phyloP scores from a whole-genome alignment of 2,888 invertebrate genomes.

The Phortica magna region DNA sequence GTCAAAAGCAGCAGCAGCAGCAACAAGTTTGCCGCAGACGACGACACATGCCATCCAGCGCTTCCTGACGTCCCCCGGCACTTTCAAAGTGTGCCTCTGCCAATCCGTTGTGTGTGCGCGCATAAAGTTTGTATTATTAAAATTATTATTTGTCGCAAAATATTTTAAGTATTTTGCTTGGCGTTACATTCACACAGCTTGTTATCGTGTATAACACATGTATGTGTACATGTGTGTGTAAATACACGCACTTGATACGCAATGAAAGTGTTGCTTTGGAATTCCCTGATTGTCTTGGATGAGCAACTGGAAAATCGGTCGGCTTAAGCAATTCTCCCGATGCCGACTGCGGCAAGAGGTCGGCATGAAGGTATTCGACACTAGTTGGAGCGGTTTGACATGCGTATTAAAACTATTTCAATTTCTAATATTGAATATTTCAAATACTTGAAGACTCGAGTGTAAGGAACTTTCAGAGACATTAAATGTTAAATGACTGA shows the following conservation, averaged over 20 bases:
- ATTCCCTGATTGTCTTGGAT: not conserved
- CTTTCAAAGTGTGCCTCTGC: not conserved
- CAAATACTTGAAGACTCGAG: not conserved
- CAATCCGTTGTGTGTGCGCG: not conserved
- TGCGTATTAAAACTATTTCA: too few species aligned
- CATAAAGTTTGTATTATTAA: conserved; percentile 57
- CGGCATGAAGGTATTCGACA: not conserved
- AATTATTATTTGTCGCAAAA: conserved; percentile 55
- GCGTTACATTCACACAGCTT: not conserved
- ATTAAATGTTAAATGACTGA: too few species aligned
- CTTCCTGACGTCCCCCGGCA: not conserved
- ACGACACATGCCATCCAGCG: not conserved
- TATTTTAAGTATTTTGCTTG: conserved; percentile 48
- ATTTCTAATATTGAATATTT: not conserved
- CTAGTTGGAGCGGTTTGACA: too few species aligned
- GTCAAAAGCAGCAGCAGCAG: conserved; percentile 52
- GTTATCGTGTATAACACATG: not conserved
- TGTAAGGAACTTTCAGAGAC: not conserved
- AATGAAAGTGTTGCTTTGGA: conserved; percentile 31
- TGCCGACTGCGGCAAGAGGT: not conserved
- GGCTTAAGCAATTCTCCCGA: not conserved
- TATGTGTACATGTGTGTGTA: not conserved
- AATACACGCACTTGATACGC: conserved; percentile 9
- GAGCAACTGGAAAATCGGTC: not conserved
- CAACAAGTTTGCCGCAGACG: conserved; percentile 21